These are phyloP conservation scores for Micromys minutus DNA, from an alignment of 2,113 vertebrate genomes.

Conservation along the genomic window DNA sequence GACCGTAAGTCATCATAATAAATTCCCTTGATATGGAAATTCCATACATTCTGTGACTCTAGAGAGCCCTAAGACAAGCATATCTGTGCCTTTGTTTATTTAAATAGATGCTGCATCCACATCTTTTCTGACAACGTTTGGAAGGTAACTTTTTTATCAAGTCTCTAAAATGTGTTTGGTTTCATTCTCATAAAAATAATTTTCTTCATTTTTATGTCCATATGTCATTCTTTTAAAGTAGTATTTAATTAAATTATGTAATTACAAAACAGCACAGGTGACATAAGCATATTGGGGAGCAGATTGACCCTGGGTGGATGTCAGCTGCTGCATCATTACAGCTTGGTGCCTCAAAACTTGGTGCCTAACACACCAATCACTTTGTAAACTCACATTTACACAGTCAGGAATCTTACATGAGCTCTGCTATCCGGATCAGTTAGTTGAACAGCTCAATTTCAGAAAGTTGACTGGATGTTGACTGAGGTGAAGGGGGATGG, in stretches of 20 bases:
- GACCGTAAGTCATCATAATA: no score
- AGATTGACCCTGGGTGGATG: neutral
- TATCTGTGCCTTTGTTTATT: neutral
- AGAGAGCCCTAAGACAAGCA: no score
- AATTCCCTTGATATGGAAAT: no score
- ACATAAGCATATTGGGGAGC: neutral
- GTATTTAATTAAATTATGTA: neutral
- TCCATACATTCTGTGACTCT: no score
- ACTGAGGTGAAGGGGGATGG: neutral
- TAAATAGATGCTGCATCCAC: neutral
- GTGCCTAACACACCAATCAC: neutral
- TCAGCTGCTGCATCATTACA: neutral
- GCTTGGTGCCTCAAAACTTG: neutral
- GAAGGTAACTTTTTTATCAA: neutral
- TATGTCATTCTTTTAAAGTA: neutral
- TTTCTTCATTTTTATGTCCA: slow-evolving; percentile 33
- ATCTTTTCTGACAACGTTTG: neutral
- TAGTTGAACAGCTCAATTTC: neutral
- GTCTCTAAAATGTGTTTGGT: slow-evolving; percentile 12
- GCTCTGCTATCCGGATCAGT: neutral
- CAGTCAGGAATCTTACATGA: neutral
- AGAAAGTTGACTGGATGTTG: no score
- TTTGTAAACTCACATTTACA: neutral
- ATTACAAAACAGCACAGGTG: neutral
- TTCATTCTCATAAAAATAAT: slow-evolving; percentile 11